These are phyloP conservation scores for Thunnus albacares DNA, from an alignment of 2,797 vertebrate species.

Conservation along the genomic window DNA sequence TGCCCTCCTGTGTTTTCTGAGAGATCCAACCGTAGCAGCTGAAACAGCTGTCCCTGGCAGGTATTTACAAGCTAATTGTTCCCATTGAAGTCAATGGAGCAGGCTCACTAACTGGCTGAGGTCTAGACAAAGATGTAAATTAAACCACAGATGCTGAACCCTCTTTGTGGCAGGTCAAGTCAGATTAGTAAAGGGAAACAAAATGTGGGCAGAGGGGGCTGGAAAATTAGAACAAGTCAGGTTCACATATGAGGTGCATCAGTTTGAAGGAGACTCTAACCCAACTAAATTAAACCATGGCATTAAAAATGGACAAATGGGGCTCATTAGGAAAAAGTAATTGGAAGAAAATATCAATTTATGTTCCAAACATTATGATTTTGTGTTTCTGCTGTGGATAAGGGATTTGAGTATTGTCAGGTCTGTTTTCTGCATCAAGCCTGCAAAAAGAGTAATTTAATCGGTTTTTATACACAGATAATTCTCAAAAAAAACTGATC, in stretches of 20 bases:
- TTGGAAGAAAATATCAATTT: no score
- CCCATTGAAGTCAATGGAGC: conserved; percentile 1
- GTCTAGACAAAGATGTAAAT: conserved; percentile 15
- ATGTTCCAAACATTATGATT: no score
- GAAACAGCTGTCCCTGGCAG: conserved; percentile 38
- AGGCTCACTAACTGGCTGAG: neutral
- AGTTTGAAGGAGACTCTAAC: no score
- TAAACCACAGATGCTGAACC: conserved; percentile 30
- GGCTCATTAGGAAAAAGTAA: neutral
- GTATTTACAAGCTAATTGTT: conserved; percentile 57
- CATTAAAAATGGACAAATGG: neutral
- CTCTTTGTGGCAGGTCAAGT: conserved; percentile 8
- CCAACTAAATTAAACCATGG: no score
- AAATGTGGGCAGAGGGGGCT: neutral
- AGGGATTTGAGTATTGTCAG: no score
- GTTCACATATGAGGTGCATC: neutral
- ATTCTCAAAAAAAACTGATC: no score
- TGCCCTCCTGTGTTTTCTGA: conserved; percentile 10
- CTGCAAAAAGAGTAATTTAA: no score
- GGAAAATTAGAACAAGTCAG: neutral
- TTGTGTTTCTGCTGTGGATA: no score
- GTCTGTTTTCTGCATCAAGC: no score
- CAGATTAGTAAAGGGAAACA: neutral
- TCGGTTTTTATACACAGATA: no score
- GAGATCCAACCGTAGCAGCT: conserved; percentile 14